Conservation (phyloP, 2,797 vertebrate genomes). For the Halcyon leucocephala region DNA sequence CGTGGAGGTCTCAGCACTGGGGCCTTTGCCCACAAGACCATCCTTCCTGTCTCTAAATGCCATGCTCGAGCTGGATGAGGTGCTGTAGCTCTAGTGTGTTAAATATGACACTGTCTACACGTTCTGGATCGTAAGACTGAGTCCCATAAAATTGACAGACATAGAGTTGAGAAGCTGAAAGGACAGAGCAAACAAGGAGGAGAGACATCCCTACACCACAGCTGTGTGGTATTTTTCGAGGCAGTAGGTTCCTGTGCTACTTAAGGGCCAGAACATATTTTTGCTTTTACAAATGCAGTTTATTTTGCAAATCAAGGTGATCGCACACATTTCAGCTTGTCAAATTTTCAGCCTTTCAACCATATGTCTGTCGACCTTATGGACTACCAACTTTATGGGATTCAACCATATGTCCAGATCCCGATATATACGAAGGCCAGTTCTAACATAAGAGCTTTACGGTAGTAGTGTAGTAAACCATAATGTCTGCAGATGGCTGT, state of each 20-base stretch:
- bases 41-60: slow-evolving; percentile 17
- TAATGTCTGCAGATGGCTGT: slow-evolving; percentile 80
- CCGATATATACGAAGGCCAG: slow-evolving; percentile 69
- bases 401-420: slow-evolving; percentile 74
- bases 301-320: slow-evolving; percentile 74
- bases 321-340: slow-evolving; percentile 65
- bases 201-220: neutral
- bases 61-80: neutral
- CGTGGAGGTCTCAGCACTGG: neutral
- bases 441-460: slow-evolving; percentile 79
- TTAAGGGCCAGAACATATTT: slow-evolving; percentile 59
- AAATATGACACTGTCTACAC: neutral
- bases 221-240: slow-evolving; percentile 37
- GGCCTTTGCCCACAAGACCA: neutral
- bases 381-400: slow-evolving; percentile 71
- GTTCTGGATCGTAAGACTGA: slow-evolving; percentile 33
- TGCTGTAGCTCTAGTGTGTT: neutral
- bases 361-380: slow-evolving; percentile 71
- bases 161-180: neutral
- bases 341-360: slow-evolving; percentile 77
- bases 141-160: slow-evolving; percentile 62
- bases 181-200: slow-evolving; percentile 14
- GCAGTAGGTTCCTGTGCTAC: slow-evolving; percentile 43
- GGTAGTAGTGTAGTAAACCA: slow-evolving; percentile 77
- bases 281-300: slow-evolving; percentile 60